phyloP scores from a whole-genome alignment of 1,140 invertebrate genomes.

The Popillia japonica region DNA sequence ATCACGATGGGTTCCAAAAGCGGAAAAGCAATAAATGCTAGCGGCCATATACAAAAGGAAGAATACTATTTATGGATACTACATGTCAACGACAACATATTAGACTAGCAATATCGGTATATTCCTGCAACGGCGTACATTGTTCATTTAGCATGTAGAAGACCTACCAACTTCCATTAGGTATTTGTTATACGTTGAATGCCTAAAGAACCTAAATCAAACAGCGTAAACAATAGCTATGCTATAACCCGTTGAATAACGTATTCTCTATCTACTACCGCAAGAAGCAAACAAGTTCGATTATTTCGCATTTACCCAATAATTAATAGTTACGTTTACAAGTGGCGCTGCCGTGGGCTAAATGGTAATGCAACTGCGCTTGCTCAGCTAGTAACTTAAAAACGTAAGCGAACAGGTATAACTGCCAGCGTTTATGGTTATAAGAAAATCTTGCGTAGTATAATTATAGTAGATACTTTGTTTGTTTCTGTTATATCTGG shows the following conservation, averaged over 20 bases:
- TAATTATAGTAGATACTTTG: not conserved
- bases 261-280: not conserved
- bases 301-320: slow-evolving; percentile 22
- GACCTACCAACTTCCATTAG: not conserved
- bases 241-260: slow-evolving; percentile 6
- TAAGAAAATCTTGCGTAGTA: not conserved
- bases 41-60: slow-evolving; percentile 2
- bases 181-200: not conserved
- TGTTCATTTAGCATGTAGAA: not conserved
- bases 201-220: slow-evolving; percentile 17
- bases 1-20: not conserved
- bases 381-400: not conserved
- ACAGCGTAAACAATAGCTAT: slow-evolving; percentile 10
- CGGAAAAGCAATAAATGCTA: not conserved
- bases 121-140: not conserved
- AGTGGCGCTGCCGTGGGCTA: not conserved
- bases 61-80: slow-evolving; percentile 15
- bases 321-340: slow-evolving; percentile 27
- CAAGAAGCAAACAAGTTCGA: not conserved
- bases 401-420: not conserved
- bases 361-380: slow-evolving; percentile 17
- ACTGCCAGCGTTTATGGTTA: not conserved
- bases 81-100: not conserved
- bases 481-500: not conserved
- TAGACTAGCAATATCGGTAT: not conserved